Base-by-base conservation (phyloP, 2,797 vertebrate genomes). In the Fistularia tabacaria region DNA sequence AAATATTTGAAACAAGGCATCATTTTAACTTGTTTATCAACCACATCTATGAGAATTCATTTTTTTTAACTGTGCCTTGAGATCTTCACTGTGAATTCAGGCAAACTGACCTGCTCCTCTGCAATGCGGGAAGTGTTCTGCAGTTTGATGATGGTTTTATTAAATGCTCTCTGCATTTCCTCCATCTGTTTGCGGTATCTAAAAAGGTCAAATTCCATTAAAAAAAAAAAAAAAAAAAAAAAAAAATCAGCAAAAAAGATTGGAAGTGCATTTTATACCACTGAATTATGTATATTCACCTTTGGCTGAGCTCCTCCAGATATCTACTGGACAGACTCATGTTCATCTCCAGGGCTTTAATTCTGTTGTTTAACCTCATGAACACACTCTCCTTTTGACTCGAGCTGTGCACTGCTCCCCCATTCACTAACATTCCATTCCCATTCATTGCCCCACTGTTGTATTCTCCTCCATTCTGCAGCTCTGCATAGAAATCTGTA, bases 171-270 rank as follows among this genome's bases (percentile, higher is more conserved):
- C 81, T 99, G 97, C 97, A 99, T 99, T 91, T 99, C 97, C 75
- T 99, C 97, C 97, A 99, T 99, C 89, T 99, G 97, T 79, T 99
- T 99, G 54, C 97, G 94, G 64, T 99, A 99, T 74, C 97, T 99
- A 70, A 43, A 38, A 44, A 77, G 5, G 25, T 25, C 25, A 25
- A 25, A 25, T 25, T 25, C 25, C 25, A 25, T 25, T 25, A 25
- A 25, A 25, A 25, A 25, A 25, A 5, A 2, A 3, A 25, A 25
- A 5, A 2, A 3, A 25, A 25, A 25, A 25, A n/a, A n/a, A n/a
- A n/a, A 25, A 25, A 5, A 2, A 3, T 25, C 25, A 25, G 25
- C 25, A 25, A 25, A 25, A n/a, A 25, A 25, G 25, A 25, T 25
- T 25, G 25, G 25, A 25, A 25, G 25, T 25, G 25, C 5, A 25